Conservation (phyloP, 2,888 invertebrate species). For the Pandemis heparana region DNA sequence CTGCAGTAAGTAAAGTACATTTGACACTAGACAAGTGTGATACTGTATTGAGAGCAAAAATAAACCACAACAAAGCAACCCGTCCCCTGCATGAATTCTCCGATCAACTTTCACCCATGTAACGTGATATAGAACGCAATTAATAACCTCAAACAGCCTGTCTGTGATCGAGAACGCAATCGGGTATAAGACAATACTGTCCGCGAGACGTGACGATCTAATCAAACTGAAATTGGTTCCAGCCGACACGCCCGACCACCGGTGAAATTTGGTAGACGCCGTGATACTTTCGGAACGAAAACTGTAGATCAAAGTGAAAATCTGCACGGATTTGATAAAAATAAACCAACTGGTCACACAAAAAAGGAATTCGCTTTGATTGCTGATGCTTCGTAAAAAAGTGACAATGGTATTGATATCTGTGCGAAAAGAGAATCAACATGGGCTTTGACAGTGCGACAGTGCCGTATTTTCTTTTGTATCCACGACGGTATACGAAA, state of each 20-base stretch:
- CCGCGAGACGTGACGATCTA: constrained; percentile 37
- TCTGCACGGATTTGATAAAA: constrained; percentile 26
- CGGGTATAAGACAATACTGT: constrained; percentile 37
- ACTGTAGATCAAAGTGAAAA: constrained; percentile 31
- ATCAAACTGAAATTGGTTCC: constrained; percentile 42
- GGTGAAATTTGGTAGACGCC: constrained; percentile 33
- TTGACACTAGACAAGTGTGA: background rate
- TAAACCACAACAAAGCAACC: background rate
- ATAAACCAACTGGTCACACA: constrained; percentile 8
- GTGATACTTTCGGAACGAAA: constrained; percentile 36
- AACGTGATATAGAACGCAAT: background rate
- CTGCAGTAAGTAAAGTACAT: too few relatives aligned
- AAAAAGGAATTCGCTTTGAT: constrained; percentile 6
- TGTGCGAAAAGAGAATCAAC: constrained; percentile 7
- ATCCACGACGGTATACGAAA: background rate
- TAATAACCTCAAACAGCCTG: constrained; percentile 4
- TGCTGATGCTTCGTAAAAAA: background rate
- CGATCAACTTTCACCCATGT: constrained; percentile 24
- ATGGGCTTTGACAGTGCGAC: background rate
- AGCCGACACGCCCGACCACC: constrained; percentile 35
- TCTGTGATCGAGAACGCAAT: constrained; percentile 26
- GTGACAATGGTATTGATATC: background rate
- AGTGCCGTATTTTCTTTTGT: background rate
- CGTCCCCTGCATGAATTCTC: background rate
- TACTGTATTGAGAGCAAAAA: background rate